Conservation (phyloP, 2,113 vertebrate genomes). For the Microtus montanus region DNA sequence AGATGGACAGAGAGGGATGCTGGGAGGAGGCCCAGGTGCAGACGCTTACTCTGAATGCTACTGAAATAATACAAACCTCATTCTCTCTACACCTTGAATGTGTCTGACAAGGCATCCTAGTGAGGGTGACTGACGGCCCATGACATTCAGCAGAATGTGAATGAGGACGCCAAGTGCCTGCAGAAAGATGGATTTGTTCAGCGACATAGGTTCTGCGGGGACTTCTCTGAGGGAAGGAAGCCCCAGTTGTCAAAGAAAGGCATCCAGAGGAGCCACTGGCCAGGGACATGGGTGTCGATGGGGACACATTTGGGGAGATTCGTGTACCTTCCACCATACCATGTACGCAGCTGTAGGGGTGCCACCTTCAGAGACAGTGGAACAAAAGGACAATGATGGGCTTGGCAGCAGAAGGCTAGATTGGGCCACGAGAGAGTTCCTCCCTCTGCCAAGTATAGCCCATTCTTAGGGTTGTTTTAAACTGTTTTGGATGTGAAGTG, state of each 20-base stretch:
- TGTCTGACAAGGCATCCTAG: not conserved
- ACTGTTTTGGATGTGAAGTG: too few species aligned
- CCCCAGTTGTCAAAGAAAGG: accelerated
- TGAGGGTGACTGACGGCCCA: not conserved
- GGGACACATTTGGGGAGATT: accelerated
- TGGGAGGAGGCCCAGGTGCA: not conserved
- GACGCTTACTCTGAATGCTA: not conserved
- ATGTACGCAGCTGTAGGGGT: not conserved
- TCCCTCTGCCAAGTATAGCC: not conserved
- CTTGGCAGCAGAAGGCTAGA: not conserved
- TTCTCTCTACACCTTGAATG: accelerated
- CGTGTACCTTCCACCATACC: accelerated
- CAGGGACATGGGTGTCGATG: accelerated
- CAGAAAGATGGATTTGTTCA: not conserved
- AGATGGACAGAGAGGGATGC: not conserved
- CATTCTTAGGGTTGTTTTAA: not conserved
- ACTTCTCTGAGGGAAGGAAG: not conserved
- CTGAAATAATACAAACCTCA: not conserved
- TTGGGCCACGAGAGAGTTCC: not conserved
- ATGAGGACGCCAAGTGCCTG: not conserved
- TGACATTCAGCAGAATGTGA: not conserved
- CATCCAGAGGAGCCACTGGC: too few species aligned
- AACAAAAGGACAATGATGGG: not conserved
- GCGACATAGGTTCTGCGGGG: too few species aligned
- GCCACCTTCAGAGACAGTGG: not conserved